A percentile compares a stretch with the other conserved stretches of the same genome.
Evolutionary conservation across 2,113 vertebrate genomes (phyloP).

Genomic region (Cacatua alba): DNA sequence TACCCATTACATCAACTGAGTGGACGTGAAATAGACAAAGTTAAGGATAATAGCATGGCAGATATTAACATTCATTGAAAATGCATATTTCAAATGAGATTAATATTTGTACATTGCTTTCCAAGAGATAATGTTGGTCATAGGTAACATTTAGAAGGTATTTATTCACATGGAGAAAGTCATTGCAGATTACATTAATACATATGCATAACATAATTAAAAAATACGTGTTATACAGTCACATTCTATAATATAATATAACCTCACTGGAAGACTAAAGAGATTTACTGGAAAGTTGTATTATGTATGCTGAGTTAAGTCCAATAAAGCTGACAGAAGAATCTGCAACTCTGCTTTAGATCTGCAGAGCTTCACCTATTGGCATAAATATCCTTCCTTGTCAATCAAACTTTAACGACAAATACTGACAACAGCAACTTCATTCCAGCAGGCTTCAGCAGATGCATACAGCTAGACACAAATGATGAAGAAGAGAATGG

Average conservation of each 20-base stretch:
- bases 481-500: background rate
- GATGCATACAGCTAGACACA: background rate
- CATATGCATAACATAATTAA: background rate
- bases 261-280: background rate
- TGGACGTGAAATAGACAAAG: background rate
- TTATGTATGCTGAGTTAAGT: background rate
- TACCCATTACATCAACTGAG: background rate
- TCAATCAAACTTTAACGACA: background rate
- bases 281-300: background rate
- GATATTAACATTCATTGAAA: background rate
- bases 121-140: background rate
- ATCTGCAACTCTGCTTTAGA: background rate
- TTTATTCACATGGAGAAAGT: background rate
- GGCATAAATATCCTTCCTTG: background rate
- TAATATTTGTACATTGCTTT: background rate
- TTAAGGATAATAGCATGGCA: background rate
- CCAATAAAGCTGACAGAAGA: background rate
- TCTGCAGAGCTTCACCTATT: background rate
- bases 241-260: background rate
- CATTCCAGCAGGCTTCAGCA: background rate
- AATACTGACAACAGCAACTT: background rate
- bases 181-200: background rate
- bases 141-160: background rate
- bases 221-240: background rate
- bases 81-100: background rate